Conservation (phyloP, 2,888 invertebrate species). For the Drosophila helvetica region DNA sequence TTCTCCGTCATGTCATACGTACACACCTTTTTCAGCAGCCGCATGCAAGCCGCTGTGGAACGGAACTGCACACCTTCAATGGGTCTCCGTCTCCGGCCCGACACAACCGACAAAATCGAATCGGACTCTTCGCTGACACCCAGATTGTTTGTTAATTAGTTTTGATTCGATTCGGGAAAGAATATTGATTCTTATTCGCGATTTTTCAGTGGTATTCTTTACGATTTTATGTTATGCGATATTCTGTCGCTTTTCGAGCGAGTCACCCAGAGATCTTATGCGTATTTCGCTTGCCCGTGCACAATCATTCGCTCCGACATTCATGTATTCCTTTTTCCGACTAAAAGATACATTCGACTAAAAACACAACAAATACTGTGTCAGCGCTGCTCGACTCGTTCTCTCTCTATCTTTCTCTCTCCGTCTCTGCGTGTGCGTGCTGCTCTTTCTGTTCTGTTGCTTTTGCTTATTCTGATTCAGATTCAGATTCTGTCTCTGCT, state of each 20-base stretch:
- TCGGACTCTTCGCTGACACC: background rate
- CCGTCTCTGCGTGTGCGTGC: conserved; percentile 17
- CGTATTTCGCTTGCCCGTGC: conserved; percentile 45
- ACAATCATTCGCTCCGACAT: conserved; percentile 56
- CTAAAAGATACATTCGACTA: conserved; percentile 78
- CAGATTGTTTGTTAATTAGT: conserved; percentile 24
- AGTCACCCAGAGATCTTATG: conserved; percentile 40
- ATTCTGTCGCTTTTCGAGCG: conserved; percentile 44
- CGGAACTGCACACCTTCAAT: conserved; percentile 53
- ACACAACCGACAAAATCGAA: background rate
- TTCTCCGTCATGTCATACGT: conserved; percentile 24
- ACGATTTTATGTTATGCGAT: conserved; percentile 55
- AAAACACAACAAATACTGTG: conserved; percentile 71
- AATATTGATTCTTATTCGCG: conserved; percentile 42
- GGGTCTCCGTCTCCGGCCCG: conserved; percentile 40
- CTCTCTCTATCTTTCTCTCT: conserved; percentile 6
- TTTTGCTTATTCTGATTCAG: conserved; percentile 40
- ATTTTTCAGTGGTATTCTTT: conserved; percentile 10
- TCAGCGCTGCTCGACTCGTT: conserved; percentile 37
- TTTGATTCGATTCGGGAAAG: conserved; percentile 16
- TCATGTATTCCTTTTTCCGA: conserved; percentile 78
- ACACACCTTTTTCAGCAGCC: conserved; percentile 77
- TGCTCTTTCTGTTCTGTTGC: conserved; percentile 39
- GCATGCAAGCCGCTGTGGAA: conserved; percentile 68
- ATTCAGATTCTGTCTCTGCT: conserved; percentile 40